A percentile compares a stretch with the other conserved stretches of the same genome.
phyloP scores from a whole-genome alignment of 2,797 vertebrate genomes.

The Myripristis murdjan region DNA sequence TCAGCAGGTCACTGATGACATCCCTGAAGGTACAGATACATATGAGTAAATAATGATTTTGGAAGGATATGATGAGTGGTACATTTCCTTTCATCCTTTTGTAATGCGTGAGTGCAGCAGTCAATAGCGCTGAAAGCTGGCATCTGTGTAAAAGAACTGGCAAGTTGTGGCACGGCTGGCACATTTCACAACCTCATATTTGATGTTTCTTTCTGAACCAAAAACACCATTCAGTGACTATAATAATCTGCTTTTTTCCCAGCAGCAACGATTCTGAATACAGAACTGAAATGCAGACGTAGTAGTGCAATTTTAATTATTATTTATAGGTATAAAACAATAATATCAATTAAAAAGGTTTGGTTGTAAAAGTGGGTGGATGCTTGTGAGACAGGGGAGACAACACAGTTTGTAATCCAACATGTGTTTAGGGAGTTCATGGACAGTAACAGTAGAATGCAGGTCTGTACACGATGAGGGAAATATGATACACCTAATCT shows the following conservation, averaged over 20 bases:
- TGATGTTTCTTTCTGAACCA: neutral
- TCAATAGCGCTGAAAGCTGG: slow-evolving; percentile 4
- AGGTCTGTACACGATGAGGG: slow-evolving; percentile 10
- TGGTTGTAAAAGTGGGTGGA: neutral
- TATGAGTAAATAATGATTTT: neutral
- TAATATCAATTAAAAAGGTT: too few species aligned
- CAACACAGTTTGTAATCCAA: neutral
- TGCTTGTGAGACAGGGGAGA: neutral
- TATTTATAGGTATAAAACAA: neutral
- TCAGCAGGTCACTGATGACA: neutral
- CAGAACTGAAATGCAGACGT: neutral
- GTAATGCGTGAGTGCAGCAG: slow-evolving; percentile 15
- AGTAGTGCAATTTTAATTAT: neutral
- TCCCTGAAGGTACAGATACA: neutral
- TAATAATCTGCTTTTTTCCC: neutral
- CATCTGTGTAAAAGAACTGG: slow-evolving; percentile 11
- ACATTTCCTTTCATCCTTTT: slow-evolving; percentile 3
- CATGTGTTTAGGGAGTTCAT: neutral
- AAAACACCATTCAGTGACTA: neutral
- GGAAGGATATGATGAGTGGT: neutral
- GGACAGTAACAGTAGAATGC: slow-evolving; percentile 7
- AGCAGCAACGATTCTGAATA: neutral
- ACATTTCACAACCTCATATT: neutral
- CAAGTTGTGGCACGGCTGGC: slow-evolving; percentile 21
- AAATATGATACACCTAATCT: slow-evolving; percentile 30